These are phyloP conservation scores for Lysiphlebus fabarum DNA, from an alignment of 1,140 invertebrate genomes.

Conservation along the genomic window DNA sequence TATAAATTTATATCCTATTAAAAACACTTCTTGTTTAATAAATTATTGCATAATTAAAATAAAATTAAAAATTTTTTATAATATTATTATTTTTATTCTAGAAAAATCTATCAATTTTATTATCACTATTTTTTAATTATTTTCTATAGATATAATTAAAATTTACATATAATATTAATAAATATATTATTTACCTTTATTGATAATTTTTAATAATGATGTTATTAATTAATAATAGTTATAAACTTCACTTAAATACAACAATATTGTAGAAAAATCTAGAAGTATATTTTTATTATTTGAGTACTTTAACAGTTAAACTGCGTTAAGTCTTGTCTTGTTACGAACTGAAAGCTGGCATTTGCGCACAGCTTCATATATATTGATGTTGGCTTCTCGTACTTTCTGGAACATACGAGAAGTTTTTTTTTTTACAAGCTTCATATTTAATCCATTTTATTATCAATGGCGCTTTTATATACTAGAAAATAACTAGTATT, in stretches of 20 bases:
- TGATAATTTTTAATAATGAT: too few relatives aligned
- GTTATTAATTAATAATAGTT: too few relatives aligned
- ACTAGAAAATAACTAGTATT: too few relatives aligned
- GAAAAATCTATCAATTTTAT: too few relatives aligned
- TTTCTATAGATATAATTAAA: too few relatives aligned
- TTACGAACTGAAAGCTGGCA: conserved; percentile 25
- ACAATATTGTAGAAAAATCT: not conserved
- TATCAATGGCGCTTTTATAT: conserved; percentile 17
- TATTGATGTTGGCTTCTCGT: conserved; percentile 22
- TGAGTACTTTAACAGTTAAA: too few relatives aligned
- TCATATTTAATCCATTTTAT: conserved; percentile 18
- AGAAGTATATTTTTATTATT: too few relatives aligned
- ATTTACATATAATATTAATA: too few relatives aligned
- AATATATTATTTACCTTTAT: conserved; percentile 24
- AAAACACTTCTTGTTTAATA: not conserved
- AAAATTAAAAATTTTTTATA: too few relatives aligned
- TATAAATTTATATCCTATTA: conserved; percentile 19
- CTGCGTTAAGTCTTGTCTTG: conserved; percentile 2
- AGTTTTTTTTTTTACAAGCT: conserved; percentile 14
- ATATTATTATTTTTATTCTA: too few relatives aligned
- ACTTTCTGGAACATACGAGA: conserved; percentile 28
- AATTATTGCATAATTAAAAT: not conserved
- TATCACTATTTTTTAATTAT: too few relatives aligned
- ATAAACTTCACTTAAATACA: too few relatives aligned
- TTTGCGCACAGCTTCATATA: conserved; percentile 22